Evolutionary conservation across 2,888 invertebrate species (phyloP).

Genomic region (Cactoblastis cactorum): DNA sequence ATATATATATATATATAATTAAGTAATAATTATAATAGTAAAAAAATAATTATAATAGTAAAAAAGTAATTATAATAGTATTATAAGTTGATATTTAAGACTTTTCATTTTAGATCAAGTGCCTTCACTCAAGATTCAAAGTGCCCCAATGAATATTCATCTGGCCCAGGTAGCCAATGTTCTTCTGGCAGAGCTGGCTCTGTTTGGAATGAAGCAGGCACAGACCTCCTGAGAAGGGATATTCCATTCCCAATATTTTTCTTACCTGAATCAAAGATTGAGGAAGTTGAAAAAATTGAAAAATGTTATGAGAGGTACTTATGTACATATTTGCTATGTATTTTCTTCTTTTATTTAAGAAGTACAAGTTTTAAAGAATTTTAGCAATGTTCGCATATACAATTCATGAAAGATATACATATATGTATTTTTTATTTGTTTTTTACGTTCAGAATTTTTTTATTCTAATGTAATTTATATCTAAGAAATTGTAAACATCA

Average conservation of each 20-base stretch:
- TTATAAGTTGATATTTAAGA: too few species aligned
- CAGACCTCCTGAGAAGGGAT: constrained; percentile 86
- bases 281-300: constrained; percentile 80
- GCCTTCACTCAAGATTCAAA: constrained; percentile 82
- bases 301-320: constrained; percentile 77
- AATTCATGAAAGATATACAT: too few species aligned
- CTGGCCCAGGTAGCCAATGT: constrained; percentile 59
- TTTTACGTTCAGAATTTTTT: too few species aligned
- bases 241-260: constrained; percentile 94
- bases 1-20: too few species aligned
- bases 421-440: too few species aligned
- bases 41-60: too few species aligned
- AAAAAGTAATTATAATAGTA: too few species aligned
- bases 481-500: too few species aligned
- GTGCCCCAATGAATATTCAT: constrained; percentile 90
- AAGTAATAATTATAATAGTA: too few species aligned
- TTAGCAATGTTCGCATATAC: too few species aligned
- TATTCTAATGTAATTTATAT: too few species aligned
- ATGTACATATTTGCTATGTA: constrained; percentile 1
- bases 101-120: constrained; percentile 43
- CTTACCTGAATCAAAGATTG: constrained; percentile 71
- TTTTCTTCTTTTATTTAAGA: neutral
- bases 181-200: constrained; percentile 78
- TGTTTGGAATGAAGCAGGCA: constrained; percentile 92
- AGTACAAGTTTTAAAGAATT: too few species aligned